A percentile compares a stretch with the other conserved stretches of the same genome.
These are phyloP conservation scores for Agrochola litura DNA, from an alignment of 2,888 invertebrate species.

Conservation along the genomic window DNA sequence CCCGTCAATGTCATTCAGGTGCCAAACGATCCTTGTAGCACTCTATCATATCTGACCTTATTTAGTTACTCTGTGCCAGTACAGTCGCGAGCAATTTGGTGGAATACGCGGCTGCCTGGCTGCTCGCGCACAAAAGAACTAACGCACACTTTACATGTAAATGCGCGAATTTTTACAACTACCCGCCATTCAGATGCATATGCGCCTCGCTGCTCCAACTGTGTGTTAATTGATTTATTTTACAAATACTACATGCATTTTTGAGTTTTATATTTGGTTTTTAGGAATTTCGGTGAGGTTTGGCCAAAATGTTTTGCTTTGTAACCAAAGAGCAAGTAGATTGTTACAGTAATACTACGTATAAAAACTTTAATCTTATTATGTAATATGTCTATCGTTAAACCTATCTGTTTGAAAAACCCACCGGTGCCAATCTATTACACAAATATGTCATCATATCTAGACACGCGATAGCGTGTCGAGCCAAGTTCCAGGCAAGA, in stretches of 20 bases:
- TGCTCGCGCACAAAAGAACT: constrained; percentile 49
- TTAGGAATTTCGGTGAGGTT: not conserved
- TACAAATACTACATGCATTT: constrained; percentile 15
- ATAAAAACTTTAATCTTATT: not conserved
- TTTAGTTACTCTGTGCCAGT: not conserved
- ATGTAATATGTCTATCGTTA: not conserved
- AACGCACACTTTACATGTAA: constrained; percentile 46
- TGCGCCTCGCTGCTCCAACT: constrained; percentile 34
- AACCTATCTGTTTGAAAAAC: not conserved
- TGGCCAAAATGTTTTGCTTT: not conserved
- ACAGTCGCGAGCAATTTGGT: constrained; percentile 46
- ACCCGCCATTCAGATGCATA: constrained; percentile 49
- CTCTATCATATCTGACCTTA: not conserved
- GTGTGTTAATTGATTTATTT: constrained; percentile 56
- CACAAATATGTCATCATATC: not conserved
- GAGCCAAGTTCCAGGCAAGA: too few species aligned
- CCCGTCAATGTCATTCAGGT: not conserved
- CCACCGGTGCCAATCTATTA: not conserved
- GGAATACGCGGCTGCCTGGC: constrained; percentile 24
- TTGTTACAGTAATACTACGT: not conserved
- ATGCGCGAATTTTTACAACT: constrained; percentile 53
- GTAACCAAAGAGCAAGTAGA: not conserved
- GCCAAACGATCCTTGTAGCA: not conserved
- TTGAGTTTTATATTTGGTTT: not conserved
- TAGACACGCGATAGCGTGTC: too few species aligned